Evolutionary conservation across 2,888 invertebrate genomes (phyloP), one percentile per base, ranked within the genome.

Genomic region (Tetragonisca angustula): DNA sequence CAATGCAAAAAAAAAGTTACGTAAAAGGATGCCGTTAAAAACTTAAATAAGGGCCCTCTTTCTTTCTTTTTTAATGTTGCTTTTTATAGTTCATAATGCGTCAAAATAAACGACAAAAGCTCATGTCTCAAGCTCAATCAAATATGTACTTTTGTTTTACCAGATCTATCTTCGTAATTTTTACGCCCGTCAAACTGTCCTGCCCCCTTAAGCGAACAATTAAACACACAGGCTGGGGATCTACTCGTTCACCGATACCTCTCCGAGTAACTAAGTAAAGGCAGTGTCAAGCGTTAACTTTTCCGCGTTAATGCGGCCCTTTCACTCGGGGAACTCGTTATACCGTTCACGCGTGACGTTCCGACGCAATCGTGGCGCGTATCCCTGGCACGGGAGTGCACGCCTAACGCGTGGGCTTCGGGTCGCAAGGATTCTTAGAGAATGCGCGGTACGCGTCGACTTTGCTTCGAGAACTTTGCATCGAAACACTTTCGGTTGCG

Each of bases 251-350:
- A 49, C 61, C 24, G 59, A 49, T 72, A 43, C 36, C 78, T 70
- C 77, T 17, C 73, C 21, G 68, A n/a, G 64, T 70, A 69, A 65
- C 43, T 36, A 6, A 36, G 43, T 43, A 9, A 9, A 43, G 70
- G 21, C 74, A 32, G 43, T 73, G 54, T 43, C 61, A 69, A 81
- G 77, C 67, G 72, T 50, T 81, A 74, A 75, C 62, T 74, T 74
- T 64, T 56, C 74, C 43, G 71, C 32, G 62, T 69, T 52, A 82
- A 81, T 49, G 59, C 50, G 74, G 70, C 74, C 87, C 88, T 87
- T 89, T 89, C 88, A 88, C 88, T 89, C 82, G 79, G 76, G 68
- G 56, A 79, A 87, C 85, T 84, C 80, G 78, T 85, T 84, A 70
- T 74, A 78, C 78, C 80, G 81, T 88, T 85, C 84, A 77, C 87